phyloP scores from a whole-genome alignment of 2,797 vertebrate genomes.

The Myripristis murdjan region DNA sequence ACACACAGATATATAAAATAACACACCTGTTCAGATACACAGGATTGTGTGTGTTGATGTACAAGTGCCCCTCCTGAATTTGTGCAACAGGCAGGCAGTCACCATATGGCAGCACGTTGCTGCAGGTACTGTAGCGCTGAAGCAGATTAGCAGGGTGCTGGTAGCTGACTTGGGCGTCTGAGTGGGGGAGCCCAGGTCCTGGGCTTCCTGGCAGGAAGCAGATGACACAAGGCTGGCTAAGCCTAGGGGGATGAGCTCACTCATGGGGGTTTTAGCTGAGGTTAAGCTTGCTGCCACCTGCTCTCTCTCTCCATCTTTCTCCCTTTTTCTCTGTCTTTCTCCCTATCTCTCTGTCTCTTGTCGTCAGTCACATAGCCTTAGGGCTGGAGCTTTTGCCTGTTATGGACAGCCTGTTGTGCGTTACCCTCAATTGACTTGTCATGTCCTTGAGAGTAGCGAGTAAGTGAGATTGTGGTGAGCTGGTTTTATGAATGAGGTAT shows the following conservation, averaged over 20 bases:
- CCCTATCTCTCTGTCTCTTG: constrained; percentile 7
- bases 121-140: constrained; percentile 60
- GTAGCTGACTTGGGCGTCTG: constrained; percentile 42
- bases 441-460: constrained; percentile 27
- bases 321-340: constrained; percentile 10
- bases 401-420: constrained; percentile 48
- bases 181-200: constrained; percentile 43
- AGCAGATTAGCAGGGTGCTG: constrained; percentile 73
- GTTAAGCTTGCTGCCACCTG: constrained; percentile 84
- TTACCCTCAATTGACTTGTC: constrained; percentile 37
- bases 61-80: constrained; percentile 21
- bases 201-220: constrained; percentile 64
- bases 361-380: not conserved
- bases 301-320: constrained; percentile 43
- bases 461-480: constrained; percentile 2
- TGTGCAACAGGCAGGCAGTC: constrained; percentile 18
- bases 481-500: constrained; percentile 36
- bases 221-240: constrained; percentile 67
- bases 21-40: constrained; percentile 24
- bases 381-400: constrained; percentile 11
- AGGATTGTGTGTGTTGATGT: constrained; percentile 34
- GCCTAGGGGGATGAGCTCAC: constrained; percentile 79
- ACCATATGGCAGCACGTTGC: constrained; percentile 69
- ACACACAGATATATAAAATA: not conserved
- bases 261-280: constrained; percentile 70